Evolutionary conservation across 2,113 vertebrate species (phyloP).

Genomic region (Cyphomyrus plagiostoma): DNA sequence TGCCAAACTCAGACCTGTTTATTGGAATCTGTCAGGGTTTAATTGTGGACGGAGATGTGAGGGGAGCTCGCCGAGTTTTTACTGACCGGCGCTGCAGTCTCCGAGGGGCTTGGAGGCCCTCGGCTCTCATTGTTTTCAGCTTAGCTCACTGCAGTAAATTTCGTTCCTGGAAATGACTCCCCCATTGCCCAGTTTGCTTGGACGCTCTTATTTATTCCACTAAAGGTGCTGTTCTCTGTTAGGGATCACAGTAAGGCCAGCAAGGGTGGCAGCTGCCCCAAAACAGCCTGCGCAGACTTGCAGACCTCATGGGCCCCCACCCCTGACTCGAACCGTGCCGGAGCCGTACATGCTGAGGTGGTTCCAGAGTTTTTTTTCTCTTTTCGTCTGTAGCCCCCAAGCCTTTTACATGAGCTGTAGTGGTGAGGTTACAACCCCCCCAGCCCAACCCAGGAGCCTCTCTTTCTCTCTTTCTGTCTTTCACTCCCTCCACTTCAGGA

Average conservation of each 20-base stretch:
- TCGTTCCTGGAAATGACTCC: conserved; percentile 23
- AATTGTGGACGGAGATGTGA: conserved; percentile 29
- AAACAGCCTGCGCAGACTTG: background rate
- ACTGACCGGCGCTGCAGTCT: conserved; percentile 27
- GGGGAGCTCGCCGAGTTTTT: conserved; percentile 26
- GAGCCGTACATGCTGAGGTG: background rate
- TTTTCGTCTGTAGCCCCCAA: background rate
- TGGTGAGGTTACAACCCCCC: background rate
- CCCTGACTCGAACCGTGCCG: background rate
- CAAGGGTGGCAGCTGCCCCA: background rate
- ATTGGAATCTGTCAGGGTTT: conserved; percentile 22
- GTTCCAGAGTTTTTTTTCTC: background rate
- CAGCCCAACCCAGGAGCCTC: conserved; percentile 21
- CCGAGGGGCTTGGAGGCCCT: background rate
- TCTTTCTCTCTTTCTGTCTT: background rate
- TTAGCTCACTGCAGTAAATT: conserved; percentile 22
- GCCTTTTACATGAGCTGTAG: background rate
- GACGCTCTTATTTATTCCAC: background rate
- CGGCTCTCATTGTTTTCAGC: background rate
- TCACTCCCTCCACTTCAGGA: background rate
- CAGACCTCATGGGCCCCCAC: background rate
- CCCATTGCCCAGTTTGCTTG: background rate
- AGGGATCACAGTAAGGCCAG: background rate
- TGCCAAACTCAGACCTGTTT: conserved; percentile 13
- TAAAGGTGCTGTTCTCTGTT: background rate